Evolutionary conservation across 2,888 invertebrate genomes (phyloP), one percentile per base, ranked within the genome.

Genomic region (Drosophila buzzatii): DNA sequence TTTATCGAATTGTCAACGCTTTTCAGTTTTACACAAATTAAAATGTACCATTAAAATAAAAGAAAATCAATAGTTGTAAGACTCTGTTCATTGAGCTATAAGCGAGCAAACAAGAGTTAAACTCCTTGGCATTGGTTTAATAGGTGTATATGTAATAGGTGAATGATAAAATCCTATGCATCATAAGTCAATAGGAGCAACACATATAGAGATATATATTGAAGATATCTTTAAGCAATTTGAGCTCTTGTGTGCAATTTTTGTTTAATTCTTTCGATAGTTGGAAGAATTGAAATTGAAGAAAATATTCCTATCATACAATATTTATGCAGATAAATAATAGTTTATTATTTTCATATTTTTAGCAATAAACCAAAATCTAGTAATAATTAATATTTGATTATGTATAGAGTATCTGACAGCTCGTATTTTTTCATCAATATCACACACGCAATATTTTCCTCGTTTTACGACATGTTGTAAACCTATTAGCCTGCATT

Each of bases 1-100:
- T 75, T 55, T 57, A 70, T 59, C 23, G 58, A 65, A 72, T 72
- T 66, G 73, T 52, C 73, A 65, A 57, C 41, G 66, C 57, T 57
- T 53, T 71, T 60, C 41, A 41, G 33, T 60, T 70, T 58, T n/a
- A 33, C 35, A 55, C 27, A 39, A 70, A 60, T 45, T 37, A 41
- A 47, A 67, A 37, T 42, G 41, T 14, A 14, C n/a, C 57, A 33
- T 49, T 41, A 27, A 52, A 59, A 7, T 37, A 44, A 42, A 39
- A 51, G 14, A 31, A 37, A 51, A 18, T 6, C 0, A 42, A 37
- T 5, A 20, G 8, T 1, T n/a, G 0, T 27, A 5, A 41, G 49
- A 20, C 41, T 45, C 3, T 18, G n/a, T 33, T 35, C 23, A 16
- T 44, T 52, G 2, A 7, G 39, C 5, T 33, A 1, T 8, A 14